Evolutionary conservation across 2,888 invertebrate species (phyloP).

Genomic region (Ceramica pisi): DNA sequence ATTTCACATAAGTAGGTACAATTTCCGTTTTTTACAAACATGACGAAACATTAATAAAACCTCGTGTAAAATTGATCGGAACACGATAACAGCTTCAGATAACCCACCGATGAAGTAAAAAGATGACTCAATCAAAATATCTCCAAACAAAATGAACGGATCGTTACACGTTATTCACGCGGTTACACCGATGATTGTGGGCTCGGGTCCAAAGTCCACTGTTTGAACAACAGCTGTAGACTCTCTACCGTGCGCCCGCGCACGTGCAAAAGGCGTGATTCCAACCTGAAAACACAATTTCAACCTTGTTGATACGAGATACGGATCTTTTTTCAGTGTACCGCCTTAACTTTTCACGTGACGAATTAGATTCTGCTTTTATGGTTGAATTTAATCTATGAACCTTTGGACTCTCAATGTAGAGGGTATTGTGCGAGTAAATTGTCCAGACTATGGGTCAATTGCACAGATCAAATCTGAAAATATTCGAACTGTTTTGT

Average conservation of each 20-base stretch:
- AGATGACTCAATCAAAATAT: constrained; percentile 68
- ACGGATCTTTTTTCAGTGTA: constrained; percentile 37
- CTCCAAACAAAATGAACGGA: constrained; percentile 72
- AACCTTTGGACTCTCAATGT: constrained; percentile 65
- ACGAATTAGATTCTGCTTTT: constrained; percentile 57
- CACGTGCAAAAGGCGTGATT: constrained; percentile 85
- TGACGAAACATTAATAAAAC: constrained; percentile 24
- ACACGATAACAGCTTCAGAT: constrained; percentile 32
- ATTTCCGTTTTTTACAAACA: constrained; percentile 25
- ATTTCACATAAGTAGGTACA: neutral
- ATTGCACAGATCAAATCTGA: constrained; percentile 51
- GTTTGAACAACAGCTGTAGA: constrained; percentile 83
- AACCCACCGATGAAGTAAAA: constrained; percentile 41
- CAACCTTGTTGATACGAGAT: constrained; percentile 54
- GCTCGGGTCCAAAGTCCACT: constrained; percentile 87
- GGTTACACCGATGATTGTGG: constrained; percentile 85
- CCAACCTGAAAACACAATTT: constrained; percentile 44
- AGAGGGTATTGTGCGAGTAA: constrained; percentile 50
- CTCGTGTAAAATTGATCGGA: constrained; percentile 22
- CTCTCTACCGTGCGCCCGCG: constrained; percentile 77
- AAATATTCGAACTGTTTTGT: constrained; percentile 28
- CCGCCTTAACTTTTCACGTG: constrained; percentile 52
- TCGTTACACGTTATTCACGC: constrained; percentile 76
- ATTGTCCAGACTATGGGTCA: constrained; percentile 56
- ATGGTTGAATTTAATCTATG: constrained; percentile 59